Conservation (phyloP, 2,888 invertebrate genomes). For the Glyphotaelius pellucidus region DNA sequence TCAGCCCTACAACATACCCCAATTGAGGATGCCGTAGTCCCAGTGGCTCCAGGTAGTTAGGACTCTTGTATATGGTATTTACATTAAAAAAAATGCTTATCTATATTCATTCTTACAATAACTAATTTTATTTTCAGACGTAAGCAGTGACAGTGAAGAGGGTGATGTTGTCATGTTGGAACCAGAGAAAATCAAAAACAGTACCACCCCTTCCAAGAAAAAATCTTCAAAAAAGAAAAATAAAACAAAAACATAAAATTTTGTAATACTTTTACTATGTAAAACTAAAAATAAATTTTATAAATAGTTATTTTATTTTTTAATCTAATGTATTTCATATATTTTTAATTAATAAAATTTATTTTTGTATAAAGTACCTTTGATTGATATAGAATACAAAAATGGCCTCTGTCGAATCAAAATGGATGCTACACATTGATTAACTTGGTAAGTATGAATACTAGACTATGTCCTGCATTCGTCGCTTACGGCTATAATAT, state of each 20-base stretch:
- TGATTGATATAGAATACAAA: background rate
- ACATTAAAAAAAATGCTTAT: no score
- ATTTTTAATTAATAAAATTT: background rate
- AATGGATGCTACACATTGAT: background rate
- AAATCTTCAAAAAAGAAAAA: constrained; percentile 66
- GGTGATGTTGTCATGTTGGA: constrained; percentile 70
- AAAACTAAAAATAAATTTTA: constrained; percentile 66
- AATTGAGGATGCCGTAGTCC: no score
- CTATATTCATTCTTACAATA: no score
- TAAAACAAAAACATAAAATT: constrained; percentile 66
- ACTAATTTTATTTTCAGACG: constrained; percentile 45
- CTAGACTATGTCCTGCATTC: background rate
- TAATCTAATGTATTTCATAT: constrained; percentile 50
- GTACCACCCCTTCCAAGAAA: constrained; percentile 31
- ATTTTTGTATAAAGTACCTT: background rate
- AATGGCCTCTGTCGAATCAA: background rate
- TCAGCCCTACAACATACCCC: no score
- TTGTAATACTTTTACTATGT: constrained; percentile 11
- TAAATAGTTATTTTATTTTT: constrained; percentile 50
- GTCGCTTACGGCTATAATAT: background rate
- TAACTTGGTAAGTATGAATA: background rate
- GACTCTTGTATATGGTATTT: no score
- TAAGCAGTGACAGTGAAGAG: constrained; percentile 71
- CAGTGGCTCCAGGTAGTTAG: no score
- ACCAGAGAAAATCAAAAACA: constrained; percentile 53